phyloP scores from a whole-genome alignment of 2,113 vertebrate genomes.

The Onychorhynchus coronatus region DNA sequence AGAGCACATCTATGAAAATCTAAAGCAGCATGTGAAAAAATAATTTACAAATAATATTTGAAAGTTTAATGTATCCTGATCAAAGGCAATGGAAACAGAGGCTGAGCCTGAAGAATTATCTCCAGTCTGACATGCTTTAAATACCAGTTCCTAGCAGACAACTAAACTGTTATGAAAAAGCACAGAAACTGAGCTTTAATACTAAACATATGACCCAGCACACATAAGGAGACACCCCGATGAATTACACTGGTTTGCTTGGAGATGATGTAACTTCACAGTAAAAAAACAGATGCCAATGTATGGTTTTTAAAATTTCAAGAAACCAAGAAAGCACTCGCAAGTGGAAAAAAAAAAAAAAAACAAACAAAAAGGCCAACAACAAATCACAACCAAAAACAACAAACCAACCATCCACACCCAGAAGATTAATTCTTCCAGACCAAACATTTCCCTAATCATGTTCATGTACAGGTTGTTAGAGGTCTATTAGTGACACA shows the following conservation, averaged over 20 bases:
- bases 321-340: neutral
- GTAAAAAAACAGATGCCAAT: neutral
- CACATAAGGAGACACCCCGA: neutral
- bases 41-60: neutral
- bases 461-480: neutral
- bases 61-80: neutral
- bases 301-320: neutral
- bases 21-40: neutral
- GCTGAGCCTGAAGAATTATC: constrained; percentile 12
- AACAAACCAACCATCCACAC: neutral
- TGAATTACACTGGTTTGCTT: neutral
- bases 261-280: neutral
- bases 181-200: constrained; percentile 36
- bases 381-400: neutral
- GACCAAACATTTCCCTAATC: neutral
- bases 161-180: constrained; percentile 14
- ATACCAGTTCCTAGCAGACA: constrained; percentile 8
- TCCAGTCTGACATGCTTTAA: constrained; percentile 24
- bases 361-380: too few species aligned
- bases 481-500: neutral
- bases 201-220: constrained; percentile 22
- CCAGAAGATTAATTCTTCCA: neutral
- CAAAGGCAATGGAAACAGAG: constrained; percentile 36
- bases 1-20: neutral
- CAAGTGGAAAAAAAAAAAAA: neutral